Conservation (phyloP, 2,797 vertebrate genomes). For the Acestrorhynchus altus region DNA sequence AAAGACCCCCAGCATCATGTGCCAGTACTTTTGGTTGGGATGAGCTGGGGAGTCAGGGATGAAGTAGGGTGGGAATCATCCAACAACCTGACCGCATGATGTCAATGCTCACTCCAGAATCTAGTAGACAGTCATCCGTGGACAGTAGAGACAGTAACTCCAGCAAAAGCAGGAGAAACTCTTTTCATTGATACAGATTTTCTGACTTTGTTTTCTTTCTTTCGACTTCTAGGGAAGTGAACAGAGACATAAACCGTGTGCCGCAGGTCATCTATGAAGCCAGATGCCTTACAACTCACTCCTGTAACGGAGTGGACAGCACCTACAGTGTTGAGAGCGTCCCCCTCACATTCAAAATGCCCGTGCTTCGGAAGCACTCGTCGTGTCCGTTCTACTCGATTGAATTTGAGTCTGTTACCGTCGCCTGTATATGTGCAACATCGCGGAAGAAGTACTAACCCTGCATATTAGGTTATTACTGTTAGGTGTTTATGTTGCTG, state of each 20-base stretch:
- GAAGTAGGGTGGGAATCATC: no score
- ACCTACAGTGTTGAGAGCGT: slow-evolving; percentile 74
- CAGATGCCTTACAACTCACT: slow-evolving; percentile 76
- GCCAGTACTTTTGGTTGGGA: no score
- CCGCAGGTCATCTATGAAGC: slow-evolving; percentile 79
- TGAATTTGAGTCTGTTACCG: slow-evolving; percentile 78
- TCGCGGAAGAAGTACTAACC: slow-evolving; percentile 67
- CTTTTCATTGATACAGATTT: background rate
- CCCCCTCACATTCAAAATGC: slow-evolving; percentile 76
- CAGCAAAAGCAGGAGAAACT: no score
- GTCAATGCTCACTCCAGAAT: no score
- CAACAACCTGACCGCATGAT: no score
- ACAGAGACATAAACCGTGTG: slow-evolving; percentile 74
- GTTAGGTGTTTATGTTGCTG: background rate
- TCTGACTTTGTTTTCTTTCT: background rate
- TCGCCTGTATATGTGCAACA: slow-evolving; percentile 80
- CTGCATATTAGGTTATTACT: background rate
- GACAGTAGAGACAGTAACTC: no score
- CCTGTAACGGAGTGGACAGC: slow-evolving; percentile 68
- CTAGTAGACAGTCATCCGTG: no score
- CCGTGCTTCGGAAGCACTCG: slow-evolving; percentile 76
- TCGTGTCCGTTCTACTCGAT: slow-evolving; percentile 73
- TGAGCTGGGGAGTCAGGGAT: no score
- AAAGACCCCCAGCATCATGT: no score
- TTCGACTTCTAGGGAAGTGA: slow-evolving; percentile 65